Percentiles rank a stretch among this genome's conserved stretches.
These are phyloP conservation scores for Nephrotoma guestfalica DNA, from an alignment of 2,888 invertebrate species.

Conservation along the genomic window DNA sequence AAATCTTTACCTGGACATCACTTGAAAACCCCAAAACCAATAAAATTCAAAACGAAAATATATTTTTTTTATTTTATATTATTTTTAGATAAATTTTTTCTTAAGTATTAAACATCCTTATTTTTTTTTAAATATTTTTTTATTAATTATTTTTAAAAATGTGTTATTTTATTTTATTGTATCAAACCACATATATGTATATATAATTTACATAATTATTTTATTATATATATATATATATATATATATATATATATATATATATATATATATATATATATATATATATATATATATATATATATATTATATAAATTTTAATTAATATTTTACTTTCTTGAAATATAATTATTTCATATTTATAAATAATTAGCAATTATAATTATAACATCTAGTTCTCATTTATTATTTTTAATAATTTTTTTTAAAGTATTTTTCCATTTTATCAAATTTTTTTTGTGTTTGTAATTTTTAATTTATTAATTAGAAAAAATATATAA, in stretches of 20 bases:
- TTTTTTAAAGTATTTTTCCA: neutral
- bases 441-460: neutral
- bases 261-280: too few species aligned
- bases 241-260: neutral
- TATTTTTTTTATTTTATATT: neutral
- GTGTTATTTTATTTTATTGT: neutral
- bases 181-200: conserved; percentile 3
- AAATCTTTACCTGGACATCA: too few species aligned
- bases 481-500: conserved; percentile 1
- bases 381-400: neutral
- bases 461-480: neutral
- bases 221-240: neutral
- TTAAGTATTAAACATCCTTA: neutral
- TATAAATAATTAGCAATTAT: neutral
- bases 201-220: neutral
- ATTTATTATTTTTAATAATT: neutral
- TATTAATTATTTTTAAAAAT: neutral
- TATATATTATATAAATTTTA: neutral
- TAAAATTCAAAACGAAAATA: neutral
- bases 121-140: neutral
- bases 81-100: neutral
- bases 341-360: neutral
- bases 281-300: too few species aligned
- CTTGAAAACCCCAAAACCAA: neutral
- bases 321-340: neutral